Evolutionary conservation across 2,113 vertebrate species (phyloP), one percentile per base, ranked within the genome.

Genomic region (Hipposideros armiger): DNA sequence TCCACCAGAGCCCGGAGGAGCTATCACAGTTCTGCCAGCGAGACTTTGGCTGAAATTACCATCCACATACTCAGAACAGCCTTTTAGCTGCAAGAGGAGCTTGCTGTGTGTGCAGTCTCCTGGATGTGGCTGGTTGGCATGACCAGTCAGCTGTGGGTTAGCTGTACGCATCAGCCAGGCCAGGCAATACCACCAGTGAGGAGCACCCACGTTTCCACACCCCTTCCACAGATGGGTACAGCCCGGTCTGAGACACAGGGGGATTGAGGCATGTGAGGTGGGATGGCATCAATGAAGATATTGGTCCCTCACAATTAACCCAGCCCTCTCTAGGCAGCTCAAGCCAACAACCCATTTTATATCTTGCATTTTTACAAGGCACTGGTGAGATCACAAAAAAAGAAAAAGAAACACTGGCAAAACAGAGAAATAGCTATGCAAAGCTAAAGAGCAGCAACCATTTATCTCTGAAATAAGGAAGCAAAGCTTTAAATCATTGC

Each of bases 351-450:
- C 16, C 9, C 36, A 20, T 94, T 98, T 96, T 93, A 90, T 80
- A 26, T 81, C 66, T 97, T 94, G 97, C 80, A 56, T 90, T 97
- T 96, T 96, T 69, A 80, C 77, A 70, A 97, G 82, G 24, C 58
- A 45, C 42, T 96, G 84, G 50, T 40, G 62, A 97, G 54, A 47
- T 36, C 30, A 93, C 93, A 96, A 20, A 64, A 64, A 84, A 19
- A 42, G 45, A 17, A 74, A 76, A 76, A 30, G 16, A 42, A 93
- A 69, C 56, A 16, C 94, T 92, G 95, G 82, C 64, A 60, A 93
- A 92, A 76, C 77, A 96, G 78, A 56, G 40, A 77, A 91, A 40
- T 52, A 14, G 16, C 76, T 94, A 5, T 28, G 70, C 77, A 92
- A 95, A 97, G 64, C 91, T 96, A 2, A 26, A 70, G 36, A 82